phyloP scores from a whole-genome alignment of 2,888 invertebrate species.

The Caenorhabditis becei region DNA sequence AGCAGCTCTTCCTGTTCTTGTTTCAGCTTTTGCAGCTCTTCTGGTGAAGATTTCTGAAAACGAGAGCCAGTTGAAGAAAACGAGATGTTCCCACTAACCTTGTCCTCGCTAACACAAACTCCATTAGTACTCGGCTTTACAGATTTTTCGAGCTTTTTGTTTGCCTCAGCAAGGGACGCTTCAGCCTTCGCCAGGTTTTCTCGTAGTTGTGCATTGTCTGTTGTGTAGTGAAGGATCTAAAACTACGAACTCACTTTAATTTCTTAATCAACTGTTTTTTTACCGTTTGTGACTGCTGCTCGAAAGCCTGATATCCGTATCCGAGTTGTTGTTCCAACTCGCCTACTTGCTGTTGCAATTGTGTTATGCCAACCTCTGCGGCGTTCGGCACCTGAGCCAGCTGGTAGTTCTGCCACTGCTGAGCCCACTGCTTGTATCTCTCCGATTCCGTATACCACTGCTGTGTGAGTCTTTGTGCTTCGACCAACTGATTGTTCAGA shows the following conservation, averaged over 20 bases:
- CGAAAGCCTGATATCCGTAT: conserved; percentile 80
- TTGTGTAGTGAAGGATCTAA: conserved; percentile 56
- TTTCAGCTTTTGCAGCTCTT: conserved; percentile 83
- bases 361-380: conserved; percentile 71
- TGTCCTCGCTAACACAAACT: conserved; percentile 4
- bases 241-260: not conserved
- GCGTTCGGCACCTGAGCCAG: conserved; percentile 76
- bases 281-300: conserved; percentile 80
- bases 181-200: conserved; percentile 38
- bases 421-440: conserved; percentile 77
- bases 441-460: conserved; percentile 79
- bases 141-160: conserved; percentile 17
- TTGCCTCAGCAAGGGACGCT: conserved; percentile 22
- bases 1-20: conserved; percentile 96
- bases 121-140: conserved; percentile 18
- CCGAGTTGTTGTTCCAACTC: conserved; percentile 78
- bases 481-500: conserved; percentile 41
- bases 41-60: conserved; percentile 22
- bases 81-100: not conserved
- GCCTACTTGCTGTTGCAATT: conserved; percentile 73
- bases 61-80: not conserved
- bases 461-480: conserved; percentile 64
- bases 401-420: conserved; percentile 80
- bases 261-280: not conserved
- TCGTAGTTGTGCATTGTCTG: conserved; percentile 55